Base-by-base conservation (phyloP, 2,888 invertebrate species). In the Himalopsyche anomala region DNA sequence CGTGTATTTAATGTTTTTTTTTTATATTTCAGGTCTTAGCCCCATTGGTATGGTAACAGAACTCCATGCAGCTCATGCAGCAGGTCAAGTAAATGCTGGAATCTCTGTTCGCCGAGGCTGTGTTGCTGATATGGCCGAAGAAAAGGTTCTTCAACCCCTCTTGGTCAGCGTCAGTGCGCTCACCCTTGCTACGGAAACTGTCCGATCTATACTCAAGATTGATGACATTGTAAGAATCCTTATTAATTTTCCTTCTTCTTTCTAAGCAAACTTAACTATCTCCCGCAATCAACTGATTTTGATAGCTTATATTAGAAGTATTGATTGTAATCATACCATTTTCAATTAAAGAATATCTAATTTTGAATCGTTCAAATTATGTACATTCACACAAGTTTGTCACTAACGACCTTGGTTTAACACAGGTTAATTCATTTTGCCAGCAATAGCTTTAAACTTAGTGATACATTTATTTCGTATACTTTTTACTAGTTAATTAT, bases 191-290 rank as follows among this genome's bases (percentile, higher is more conserved):
- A 96, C 99, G 0, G 99, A 99, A 94, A 99, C 99, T 83, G 98
- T 99, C 88, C 95, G 99, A 90, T 98, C 98, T 90, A 99, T 99
- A 92, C 94, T 99, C 91, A 99, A 99, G 94, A 99, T 99, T 90
- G 99, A 99, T 92, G 99, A 99, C 92, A 99, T 99, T 92, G 98
- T 99, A 90, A 95, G 96, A 94, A n/a, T 51, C 17, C 28, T 36
- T 2, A 74, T 74, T 19, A 4, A 9, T 36, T 19, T 11, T 74
- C 4, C 19, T 0, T 74, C 19, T 5, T 28, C 0, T 28, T 28
- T 28, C 28, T 28, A 28, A 28, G 28, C 28, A 28, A 28, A 28
- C 28, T 28, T 28, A 1, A 28, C 28, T 28, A 28, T 28, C 28
- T 28, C 28, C 28, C 28, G 28, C 28, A 28, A 2, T 42, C 42